Evolutionary conservation across 2,797 vertebrate species (phyloP).

Genomic region (Delichon dasypus): DNA sequence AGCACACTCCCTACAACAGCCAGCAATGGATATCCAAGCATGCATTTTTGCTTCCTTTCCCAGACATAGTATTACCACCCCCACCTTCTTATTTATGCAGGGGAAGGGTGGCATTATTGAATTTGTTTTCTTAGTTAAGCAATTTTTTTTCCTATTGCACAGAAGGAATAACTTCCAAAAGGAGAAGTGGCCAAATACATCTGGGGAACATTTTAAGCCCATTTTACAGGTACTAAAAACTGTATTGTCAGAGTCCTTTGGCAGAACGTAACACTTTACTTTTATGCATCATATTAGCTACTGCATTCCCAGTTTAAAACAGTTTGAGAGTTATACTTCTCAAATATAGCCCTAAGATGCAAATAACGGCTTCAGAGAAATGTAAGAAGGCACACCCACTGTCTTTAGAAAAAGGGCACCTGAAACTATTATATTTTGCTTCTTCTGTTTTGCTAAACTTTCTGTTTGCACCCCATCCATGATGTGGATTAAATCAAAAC

Average conservation of each 20-base stretch:
- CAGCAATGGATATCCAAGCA: constrained; percentile 16
- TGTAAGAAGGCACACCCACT: not conserved
- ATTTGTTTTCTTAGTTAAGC: not conserved
- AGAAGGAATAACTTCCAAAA: not conserved
- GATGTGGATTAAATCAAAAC: not conserved
- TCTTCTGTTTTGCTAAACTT: not conserved
- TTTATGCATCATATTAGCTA: not conserved
- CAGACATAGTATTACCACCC: constrained; percentile 11
- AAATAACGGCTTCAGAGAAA: not conserved
- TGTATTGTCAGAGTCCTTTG: not conserved
- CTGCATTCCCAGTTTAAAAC: not conserved
- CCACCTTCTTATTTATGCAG: constrained; percentile 25
- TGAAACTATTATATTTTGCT: not conserved
- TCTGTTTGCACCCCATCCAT: not conserved
- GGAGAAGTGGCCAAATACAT: not conserved
- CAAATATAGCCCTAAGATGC: not conserved
- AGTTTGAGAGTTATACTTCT: not conserved
- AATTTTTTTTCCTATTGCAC: not conserved
- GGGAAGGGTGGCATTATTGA: constrained; percentile 33
- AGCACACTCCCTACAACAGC: not conserved
- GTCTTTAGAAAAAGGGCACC: not conserved
- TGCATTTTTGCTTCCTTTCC: constrained; percentile 42
- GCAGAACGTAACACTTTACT: not conserved
- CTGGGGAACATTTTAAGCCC: not conserved
- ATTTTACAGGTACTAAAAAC: constrained; percentile 8